These are phyloP conservation scores for Chrosomus eos DNA, from an alignment of 2,797 vertebrate genomes.

Conservation along the genomic window DNA sequence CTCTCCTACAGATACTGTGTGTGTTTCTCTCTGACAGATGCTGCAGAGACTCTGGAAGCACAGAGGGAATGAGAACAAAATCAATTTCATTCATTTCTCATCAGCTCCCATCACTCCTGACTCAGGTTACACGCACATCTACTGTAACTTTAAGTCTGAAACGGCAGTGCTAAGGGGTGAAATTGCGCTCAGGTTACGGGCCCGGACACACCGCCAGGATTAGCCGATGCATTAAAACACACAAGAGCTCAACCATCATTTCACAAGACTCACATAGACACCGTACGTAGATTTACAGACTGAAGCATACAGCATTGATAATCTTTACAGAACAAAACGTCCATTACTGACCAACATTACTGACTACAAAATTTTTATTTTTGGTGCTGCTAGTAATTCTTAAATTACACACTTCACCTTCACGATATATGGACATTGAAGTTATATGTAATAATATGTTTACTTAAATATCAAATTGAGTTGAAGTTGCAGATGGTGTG, in stretches of 20 bases:
- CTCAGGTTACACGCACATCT: conserved; percentile 31
- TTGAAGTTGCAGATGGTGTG: too few species aligned
- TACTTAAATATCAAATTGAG: too few species aligned
- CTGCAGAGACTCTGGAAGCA: conserved; percentile 30
- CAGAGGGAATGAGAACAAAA: conserved; percentile 10
- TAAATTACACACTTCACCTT: not conserved
- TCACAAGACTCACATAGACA: not conserved
- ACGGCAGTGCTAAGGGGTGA: not conserved
- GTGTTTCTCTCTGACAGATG: conserved; percentile 21
- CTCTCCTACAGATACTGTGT: not conserved
- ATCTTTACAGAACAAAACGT: not conserved
- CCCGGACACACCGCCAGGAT: conserved; percentile 4
- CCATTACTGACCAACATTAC: too few species aligned
- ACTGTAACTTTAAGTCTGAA: conserved; percentile 13
- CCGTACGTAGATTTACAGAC: not conserved
- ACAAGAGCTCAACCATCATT: conserved; percentile 10
- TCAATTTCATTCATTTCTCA: conserved; percentile 26
- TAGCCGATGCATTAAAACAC: not conserved
- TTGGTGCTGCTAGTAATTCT: too few species aligned
- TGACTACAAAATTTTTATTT: too few species aligned
- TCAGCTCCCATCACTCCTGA: conserved; percentile 4
- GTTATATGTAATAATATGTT: too few species aligned
- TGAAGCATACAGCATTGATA: not conserved
- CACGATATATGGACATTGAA: too few species aligned
- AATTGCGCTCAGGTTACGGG: conserved; percentile 14